These are phyloP conservation scores for Hyalella azteca DNA, from an alignment of 2,888 invertebrate genomes.

Conservation along the genomic window DNA sequence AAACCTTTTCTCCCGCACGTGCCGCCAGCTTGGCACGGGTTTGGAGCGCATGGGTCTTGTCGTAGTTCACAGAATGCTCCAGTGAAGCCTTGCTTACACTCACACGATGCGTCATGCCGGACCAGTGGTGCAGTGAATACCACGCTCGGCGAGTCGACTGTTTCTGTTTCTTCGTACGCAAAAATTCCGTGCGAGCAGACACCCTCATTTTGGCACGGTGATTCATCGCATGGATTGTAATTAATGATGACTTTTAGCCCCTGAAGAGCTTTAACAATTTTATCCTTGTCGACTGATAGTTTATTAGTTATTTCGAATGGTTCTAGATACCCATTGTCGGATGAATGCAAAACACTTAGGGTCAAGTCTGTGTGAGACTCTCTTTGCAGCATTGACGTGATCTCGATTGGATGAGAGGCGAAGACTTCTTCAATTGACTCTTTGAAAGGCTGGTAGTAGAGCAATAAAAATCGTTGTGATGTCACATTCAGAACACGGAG, in stretches of 20 bases:
- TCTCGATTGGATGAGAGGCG: slow-evolving; percentile 61
- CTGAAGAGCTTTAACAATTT: slow-evolving; percentile 52
- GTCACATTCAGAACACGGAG: slow-evolving; percentile 76
- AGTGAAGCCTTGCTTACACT: slow-evolving; percentile 82
- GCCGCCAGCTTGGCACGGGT: slow-evolving; percentile 84
- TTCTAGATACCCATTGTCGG: slow-evolving; percentile 69
- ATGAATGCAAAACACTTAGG: slow-evolving; percentile 45
- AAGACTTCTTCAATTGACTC: slow-evolving; percentile 75
- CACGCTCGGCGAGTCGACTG: slow-evolving; percentile 79
- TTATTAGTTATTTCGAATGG: slow-evolving; percentile 78
- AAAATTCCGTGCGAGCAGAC: slow-evolving; percentile 62
- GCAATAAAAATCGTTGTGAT: slow-evolving; percentile 76
- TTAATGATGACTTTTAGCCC: slow-evolving; percentile 58
- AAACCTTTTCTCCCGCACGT: slow-evolving; percentile 83
- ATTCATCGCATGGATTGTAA: slow-evolving; percentile 65
- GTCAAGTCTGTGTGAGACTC: slow-evolving; percentile 56
- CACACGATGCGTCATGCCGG: slow-evolving; percentile 78
- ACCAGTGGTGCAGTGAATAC: slow-evolving; percentile 84
- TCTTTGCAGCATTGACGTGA: slow-evolving; percentile 56
- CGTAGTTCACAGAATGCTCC: slow-evolving; percentile 82
- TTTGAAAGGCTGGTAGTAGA: slow-evolving; percentile 76
- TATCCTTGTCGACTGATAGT: slow-evolving; percentile 61
- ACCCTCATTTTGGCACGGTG: slow-evolving; percentile 69
- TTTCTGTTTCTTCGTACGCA: slow-evolving; percentile 70
- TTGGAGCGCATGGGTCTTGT: slow-evolving; percentile 89